These are phyloP conservation scores for Minunthozetes semirufus DNA, from an alignment of 2,888 invertebrate species.

Conservation along the genomic window DNA sequence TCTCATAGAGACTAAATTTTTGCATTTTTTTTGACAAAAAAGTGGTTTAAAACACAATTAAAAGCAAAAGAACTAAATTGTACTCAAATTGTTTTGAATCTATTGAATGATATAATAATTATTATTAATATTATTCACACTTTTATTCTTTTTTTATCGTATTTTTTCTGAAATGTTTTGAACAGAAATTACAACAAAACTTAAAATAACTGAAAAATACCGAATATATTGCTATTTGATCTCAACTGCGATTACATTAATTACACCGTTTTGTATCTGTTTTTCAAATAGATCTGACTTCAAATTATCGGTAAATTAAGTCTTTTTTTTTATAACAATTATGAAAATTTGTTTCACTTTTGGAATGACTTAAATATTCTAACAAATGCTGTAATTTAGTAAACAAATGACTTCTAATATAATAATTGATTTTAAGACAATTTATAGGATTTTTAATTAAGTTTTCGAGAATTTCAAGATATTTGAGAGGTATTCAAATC, in stretches of 20 bases:
- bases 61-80: slow-evolving; percentile 25
- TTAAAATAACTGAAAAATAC: slow-evolving; percentile 15
- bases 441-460: slow-evolving; percentile 11
- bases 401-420: slow-evolving; percentile 28
- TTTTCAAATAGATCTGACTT: slow-evolving; percentile 2
- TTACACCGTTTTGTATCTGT: background rate
- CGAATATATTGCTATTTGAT: slow-evolving; percentile 17
- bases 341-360: slow-evolving; percentile 3
- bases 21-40: slow-evolving; percentile 25
- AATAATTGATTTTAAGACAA: slow-evolving; percentile 5
- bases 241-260: background rate
- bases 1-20: slow-evolving; percentile 23
- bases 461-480: slow-evolving; percentile 30
- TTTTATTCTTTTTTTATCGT: slow-evolving; percentile 15
- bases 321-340: background rate
- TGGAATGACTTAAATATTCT: slow-evolving; percentile 23
- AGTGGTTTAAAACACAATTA: slow-evolving; percentile 15
- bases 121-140: background rate
- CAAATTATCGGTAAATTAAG: background rate
- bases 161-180: background rate
- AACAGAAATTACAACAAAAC: slow-evolving; percentile 20
- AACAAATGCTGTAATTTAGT: slow-evolving; percentile 11
- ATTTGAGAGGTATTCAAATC: slow-evolving; percentile 26
- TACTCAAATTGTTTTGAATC: background rate
- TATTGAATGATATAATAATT: slow-evolving; percentile 7